Evolutionary conservation across 2,888 invertebrate genomes (phyloP), one percentile per base, ranked within the genome.

Genomic region (Rugalucina vietnamica): DNA sequence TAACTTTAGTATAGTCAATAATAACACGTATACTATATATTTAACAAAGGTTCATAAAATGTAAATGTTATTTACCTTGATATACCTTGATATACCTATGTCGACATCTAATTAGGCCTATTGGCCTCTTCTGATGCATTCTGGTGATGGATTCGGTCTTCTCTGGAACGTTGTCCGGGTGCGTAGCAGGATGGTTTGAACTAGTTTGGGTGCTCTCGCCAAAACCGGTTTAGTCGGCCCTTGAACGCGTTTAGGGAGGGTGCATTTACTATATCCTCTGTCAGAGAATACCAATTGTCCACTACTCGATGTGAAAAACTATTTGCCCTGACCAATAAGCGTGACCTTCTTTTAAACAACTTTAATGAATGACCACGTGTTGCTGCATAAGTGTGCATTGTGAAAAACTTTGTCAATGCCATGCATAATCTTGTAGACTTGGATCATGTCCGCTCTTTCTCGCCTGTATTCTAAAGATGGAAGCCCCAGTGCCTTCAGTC

Each of bases 101-200:
- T 43, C 18, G 43, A 43, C 43, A 43, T 43, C 43, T 43, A 43
- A 54, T 54, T 54, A 54, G 54, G 54, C 54, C 54, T n/a, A 54
- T 54, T 54, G 54, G 54, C n/a, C 12, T 54, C 54, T 54, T 54
- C 54, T 54, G 54, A n/a, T 54, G 54, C 54, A 54, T 54, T 54
- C 54, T 54, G 54, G 54, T 54, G 12, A 12, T 54, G 54, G 5
- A 24, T 54, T 54, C 54, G 5, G n/a, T n/a, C 4, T 54, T 54
- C 54, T 54, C 54, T 54, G 54, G 54, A n/a, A 54, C 12, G 54
- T 54, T 54, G 54, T 54, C 54, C n/a, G 54, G 18, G 54, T 54
- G n/a, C n/a, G n/a, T 54, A 54, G 54, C 54, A 54, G 12, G 54
- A 54, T 54, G 54, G 54, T n/a, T 24, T 54, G 54, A 54, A 54